A percentile compares a stretch with the other conserved stretches of the same genome.
Evolutionary conservation across 2,888 invertebrate species (phyloP).

Genomic region (Biston stratarius): DNA sequence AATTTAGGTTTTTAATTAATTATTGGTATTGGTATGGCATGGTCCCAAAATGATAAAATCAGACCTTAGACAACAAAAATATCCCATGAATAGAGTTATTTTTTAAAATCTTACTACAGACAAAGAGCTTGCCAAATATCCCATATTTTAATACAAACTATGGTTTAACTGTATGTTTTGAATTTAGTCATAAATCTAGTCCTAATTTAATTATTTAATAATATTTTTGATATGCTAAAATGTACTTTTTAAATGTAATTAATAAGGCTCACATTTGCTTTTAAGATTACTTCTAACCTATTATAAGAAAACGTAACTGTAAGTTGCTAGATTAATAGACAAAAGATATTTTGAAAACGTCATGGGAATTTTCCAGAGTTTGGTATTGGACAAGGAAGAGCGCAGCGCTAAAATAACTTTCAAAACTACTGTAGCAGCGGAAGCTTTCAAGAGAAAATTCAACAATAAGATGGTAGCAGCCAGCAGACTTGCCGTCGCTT

Average conservation of each 20-base stretch:
- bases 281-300: background rate
- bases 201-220: background rate
- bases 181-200: background rate
- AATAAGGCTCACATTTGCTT: constrained; percentile 7
- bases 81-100: background rate
- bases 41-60: too few relatives aligned
- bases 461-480: constrained; percentile 84
- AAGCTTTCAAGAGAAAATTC: constrained; percentile 77
- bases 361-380: constrained; percentile 74
- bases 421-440: constrained; percentile 70
- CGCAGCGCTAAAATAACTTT: constrained; percentile 76
- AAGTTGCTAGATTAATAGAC: constrained; percentile 1
- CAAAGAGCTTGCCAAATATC: background rate
- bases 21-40: too few relatives aligned
- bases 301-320: background rate
- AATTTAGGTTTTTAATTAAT: too few relatives aligned
- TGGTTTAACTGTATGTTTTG: background rate
- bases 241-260: constrained; percentile 1
- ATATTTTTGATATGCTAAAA: background rate
- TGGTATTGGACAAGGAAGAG: constrained; percentile 76
- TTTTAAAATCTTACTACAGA: background rate
- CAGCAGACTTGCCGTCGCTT: constrained; percentile 71
- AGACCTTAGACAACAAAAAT: background rate
- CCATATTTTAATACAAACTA: background rate
- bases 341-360: constrained; percentile 17